Evolutionary conservation across 2,113 vertebrate species (phyloP).

Genomic region (Acrocephalus arundinaceus): DNA sequence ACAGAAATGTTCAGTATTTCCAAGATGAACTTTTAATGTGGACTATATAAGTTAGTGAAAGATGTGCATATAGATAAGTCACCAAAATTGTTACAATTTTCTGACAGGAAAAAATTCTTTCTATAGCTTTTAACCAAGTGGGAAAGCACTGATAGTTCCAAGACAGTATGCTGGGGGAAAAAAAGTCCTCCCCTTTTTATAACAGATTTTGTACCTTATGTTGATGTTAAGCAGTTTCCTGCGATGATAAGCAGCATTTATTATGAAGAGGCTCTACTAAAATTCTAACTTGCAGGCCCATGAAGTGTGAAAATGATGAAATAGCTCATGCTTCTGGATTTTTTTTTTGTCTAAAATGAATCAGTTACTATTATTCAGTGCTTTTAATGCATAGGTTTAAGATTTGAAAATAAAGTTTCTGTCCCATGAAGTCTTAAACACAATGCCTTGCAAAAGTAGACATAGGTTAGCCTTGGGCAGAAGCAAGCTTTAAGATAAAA

Average conservation of each 20-base stretch:
- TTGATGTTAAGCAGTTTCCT: not conserved
- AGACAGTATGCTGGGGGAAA: not conserved
- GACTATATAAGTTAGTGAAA: not conserved
- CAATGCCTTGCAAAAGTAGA: not conserved
- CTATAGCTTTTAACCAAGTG: not conserved
- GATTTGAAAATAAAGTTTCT: not conserved
- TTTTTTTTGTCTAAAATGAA: not conserved
- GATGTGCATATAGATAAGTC: not conserved
- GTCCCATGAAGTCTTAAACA: not conserved
- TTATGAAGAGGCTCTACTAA: not conserved
- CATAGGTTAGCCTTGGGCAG: not conserved
- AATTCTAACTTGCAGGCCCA: not conserved
- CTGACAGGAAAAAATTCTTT: not conserved
- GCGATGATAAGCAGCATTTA: not conserved
- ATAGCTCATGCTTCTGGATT: not conserved
- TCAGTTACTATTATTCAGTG: not conserved
- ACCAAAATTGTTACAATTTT: not conserved
- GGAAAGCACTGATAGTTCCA: not conserved
- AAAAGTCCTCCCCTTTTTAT: not conserved
- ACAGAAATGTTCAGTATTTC: not conserved
- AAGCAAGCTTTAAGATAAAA: not conserved
- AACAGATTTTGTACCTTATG: not conserved
- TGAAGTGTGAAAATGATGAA: not conserved
- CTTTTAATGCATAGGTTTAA: not conserved
- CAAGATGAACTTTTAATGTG: not conserved